These are phyloP conservation scores for Neolamprologus cancellatus DNA, from an alignment of 2,113 vertebrate genomes.

Conservation along the genomic window DNA sequence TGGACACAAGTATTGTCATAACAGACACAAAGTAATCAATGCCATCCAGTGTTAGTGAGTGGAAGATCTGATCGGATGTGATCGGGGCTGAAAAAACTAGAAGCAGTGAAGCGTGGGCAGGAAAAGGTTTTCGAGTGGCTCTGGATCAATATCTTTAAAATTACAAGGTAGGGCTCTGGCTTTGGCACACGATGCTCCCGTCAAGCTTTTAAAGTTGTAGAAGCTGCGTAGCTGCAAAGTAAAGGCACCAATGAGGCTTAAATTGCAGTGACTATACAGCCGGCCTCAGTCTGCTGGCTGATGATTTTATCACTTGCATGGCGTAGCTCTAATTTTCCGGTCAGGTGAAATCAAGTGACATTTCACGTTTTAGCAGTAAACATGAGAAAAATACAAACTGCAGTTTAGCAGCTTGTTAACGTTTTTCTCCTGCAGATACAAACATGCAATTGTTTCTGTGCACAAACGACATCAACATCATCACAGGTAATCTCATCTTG, in stretches of 20 bases:
- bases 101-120: fast-evolving
- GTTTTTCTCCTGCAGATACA: neutral
- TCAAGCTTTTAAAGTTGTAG: neutral
- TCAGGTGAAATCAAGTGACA: neutral
- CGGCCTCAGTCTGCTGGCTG: fast-evolving
- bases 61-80: fast-evolving
- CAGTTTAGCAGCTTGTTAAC: neutral
- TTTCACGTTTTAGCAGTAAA: neutral
- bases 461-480: neutral
- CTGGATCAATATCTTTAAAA: neutral
- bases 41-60: neutral
- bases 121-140: neutral
- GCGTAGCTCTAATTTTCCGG: fast-evolving
- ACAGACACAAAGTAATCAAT: neutral
- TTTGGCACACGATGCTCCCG: neutral
- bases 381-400: neutral
- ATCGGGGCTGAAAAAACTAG: neutral
- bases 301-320: fast-evolving
- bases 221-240: neutral
- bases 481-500: neutral
- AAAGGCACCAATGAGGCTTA: neutral
- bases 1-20: neutral
- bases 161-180: neutral
- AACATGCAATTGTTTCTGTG: neutral
- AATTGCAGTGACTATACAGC: neutral